A percentile compares a stretch with the other conserved stretches of the same genome.
Conservation (phyloP, 2,797 vertebrate species). For the Periparus ater region DNA sequence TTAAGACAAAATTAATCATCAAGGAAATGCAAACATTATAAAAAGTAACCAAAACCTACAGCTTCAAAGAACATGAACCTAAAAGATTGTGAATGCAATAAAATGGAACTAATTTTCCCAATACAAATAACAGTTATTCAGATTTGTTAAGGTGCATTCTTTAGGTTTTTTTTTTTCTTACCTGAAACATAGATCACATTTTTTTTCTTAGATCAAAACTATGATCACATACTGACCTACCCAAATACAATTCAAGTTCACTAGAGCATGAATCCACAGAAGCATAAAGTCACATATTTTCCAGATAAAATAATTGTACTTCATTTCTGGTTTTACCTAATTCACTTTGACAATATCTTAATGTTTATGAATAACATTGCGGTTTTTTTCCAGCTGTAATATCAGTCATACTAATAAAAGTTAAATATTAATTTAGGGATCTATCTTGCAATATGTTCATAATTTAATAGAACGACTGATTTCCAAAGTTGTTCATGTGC, state of each 20-base stretch:
- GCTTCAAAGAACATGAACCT: neutral
- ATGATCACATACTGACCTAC: neutral
- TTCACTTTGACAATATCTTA: neutral
- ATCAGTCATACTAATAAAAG: neutral
- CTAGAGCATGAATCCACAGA: conserved; percentile 33
- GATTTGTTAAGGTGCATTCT: neutral
- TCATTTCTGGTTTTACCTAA: neutral
- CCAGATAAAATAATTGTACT: conserved; percentile 11
- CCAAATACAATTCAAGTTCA: conserved; percentile 19
- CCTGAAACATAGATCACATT: neutral
- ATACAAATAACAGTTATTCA: neutral
- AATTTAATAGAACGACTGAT: neutral
- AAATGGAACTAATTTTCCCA: neutral
- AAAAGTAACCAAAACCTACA: neutral
- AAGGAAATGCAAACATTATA: neutral
- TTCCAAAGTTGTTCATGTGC: neutral
- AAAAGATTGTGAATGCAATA: neutral
- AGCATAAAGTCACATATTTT: conserved; percentile 19
- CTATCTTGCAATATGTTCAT: neutral
- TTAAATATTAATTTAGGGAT: conserved; percentile 32
- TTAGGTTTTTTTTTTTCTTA: neutral
- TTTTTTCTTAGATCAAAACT: conserved; percentile 7
- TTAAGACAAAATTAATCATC: neutral
- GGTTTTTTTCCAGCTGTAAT: neutral
- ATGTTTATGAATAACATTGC: neutral